Evolutionary conservation across 1,140 invertebrate species (phyloP), one percentile per base, ranked within the genome.

Genomic region (Lasioglossum baleicum): DNA sequence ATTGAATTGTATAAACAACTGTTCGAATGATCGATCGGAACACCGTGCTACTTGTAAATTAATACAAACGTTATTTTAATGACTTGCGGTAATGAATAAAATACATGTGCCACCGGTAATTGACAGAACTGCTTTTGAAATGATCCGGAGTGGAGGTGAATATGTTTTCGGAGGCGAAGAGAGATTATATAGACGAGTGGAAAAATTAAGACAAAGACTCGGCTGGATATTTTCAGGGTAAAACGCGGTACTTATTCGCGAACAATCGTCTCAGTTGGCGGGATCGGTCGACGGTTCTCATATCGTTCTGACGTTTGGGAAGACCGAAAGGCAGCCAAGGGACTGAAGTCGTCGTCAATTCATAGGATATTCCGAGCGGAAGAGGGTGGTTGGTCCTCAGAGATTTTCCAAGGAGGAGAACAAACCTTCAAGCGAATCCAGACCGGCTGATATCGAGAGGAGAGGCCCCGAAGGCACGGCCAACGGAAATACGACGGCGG

Each of bases 321-420:
- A 42, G 56, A 48, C 53, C 67, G 75, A 67, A 58, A 72, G 73
- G 71, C 72, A 60, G 80, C 66, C 58, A n/a, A 48, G 70, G 53
- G 81, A 74, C 70, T 42, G 51, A 26, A 64, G 51, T 69, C 40
- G 58, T 74, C 40, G 51, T 74, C 65, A 78, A 83, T 83, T 82
- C 69, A 69, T 80, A 69, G 64, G 64, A 73, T 82, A 79, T 80
- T 65, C 76, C 26, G 58, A 80, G 65, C 70, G 70, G 64, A 80
- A 68, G 76, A 51, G 58, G 66, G 53, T 66, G 72, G 56, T 82
- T 48, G 76, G 73, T 83, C 72, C 66, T 66, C 56, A 20, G 69
- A 83, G 82, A 83, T 78, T 83, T 82, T 58, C 65, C 48, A 69
- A 77, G 63, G 80, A 78, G 72, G 42, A 78, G 80, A 67, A 83